A percentile compares a stretch with the other conserved stretches of the same genome.
Conservation (phyloP, 2,888 invertebrate genomes). For the Melieria picta region DNA sequence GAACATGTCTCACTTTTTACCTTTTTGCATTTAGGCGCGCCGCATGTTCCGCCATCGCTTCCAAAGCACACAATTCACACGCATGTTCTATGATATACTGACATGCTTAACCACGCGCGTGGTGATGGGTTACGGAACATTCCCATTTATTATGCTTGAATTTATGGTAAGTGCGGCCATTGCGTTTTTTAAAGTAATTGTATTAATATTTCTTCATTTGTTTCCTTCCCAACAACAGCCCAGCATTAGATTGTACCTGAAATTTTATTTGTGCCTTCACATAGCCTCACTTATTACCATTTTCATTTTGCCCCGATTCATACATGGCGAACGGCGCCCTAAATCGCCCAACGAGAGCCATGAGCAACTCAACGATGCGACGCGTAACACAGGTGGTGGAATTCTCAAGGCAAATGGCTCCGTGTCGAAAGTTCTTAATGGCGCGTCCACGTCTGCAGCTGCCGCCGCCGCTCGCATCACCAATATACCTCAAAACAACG, state of each 20-base stretch:
- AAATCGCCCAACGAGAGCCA: neutral
- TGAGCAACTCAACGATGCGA: neutral
- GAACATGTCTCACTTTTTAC: neutral
- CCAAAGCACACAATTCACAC: conserved; percentile 72
- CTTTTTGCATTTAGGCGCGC: conserved; percentile 72
- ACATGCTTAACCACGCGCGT: conserved; percentile 86
- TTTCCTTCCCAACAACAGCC: conserved; percentile 63
- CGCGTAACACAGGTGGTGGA: conserved; percentile 14
- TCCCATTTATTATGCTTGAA: conserved; percentile 91
- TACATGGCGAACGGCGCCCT: conserved; percentile 56
- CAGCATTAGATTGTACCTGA: conserved; percentile 69
- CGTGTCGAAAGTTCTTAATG: too few species aligned
- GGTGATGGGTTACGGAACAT: conserved; percentile 88
- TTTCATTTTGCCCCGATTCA: conserved; percentile 62
- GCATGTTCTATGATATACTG: conserved; percentile 82
- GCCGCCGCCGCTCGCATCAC: neutral
- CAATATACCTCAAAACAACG: conserved; percentile 19
- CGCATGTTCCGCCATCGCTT: conserved; percentile 83
- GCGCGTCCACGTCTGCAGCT: conserved; percentile 6
- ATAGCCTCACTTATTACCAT: conserved; percentile 61
- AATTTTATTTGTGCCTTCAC: conserved; percentile 67
- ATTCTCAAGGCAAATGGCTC: conserved; percentile 19
- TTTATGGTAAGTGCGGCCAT: conserved; percentile 75
- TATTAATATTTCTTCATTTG: conserved; percentile 11
- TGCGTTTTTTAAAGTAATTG: conserved; percentile 4